Evolutionary conservation across 2,797 vertebrate species (phyloP).

Genomic region (Aldrovandia affinis): DNA sequence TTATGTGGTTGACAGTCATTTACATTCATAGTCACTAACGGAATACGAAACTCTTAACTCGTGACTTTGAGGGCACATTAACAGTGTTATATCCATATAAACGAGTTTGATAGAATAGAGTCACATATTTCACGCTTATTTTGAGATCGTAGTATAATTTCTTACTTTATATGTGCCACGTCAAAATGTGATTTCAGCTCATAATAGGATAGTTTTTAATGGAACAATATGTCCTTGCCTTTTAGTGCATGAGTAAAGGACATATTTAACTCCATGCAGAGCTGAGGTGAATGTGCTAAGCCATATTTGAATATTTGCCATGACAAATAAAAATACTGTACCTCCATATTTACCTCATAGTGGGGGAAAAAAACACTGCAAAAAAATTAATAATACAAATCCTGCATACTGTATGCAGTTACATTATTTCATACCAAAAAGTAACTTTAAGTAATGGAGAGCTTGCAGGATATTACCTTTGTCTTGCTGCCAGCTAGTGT

Average conservation of each 20-base stretch:
- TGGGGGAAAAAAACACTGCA: not conserved
- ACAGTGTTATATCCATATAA: conserved; percentile 6
- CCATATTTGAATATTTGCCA: not conserved
- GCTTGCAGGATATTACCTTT: conserved; percentile 29
- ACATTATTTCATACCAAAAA: conserved; percentile 26
- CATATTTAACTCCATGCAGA: not conserved
- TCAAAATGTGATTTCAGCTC: not conserved
- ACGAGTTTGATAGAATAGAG: conserved; percentile 7
- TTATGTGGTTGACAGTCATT: not conserved
- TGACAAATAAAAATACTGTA: not conserved
- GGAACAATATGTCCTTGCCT: not conserved
- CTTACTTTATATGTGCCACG: not conserved
- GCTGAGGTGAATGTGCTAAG: not conserved
- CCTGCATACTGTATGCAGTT: not conserved
- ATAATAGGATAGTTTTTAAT: not conserved
- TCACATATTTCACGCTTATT: not conserved
- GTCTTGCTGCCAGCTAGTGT: conserved; percentile 23
- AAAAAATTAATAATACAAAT: not conserved
- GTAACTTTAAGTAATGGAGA: conserved; percentile 6
- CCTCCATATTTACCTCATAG: not conserved
- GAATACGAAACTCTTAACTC: not conserved
- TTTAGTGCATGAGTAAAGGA: not conserved
- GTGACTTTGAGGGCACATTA: conserved; percentile 2
- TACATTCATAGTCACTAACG: not conserved
- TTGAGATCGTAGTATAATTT: not conserved